A percentile compares a stretch with the other conserved stretches of the same genome.
Conservation (phyloP, 2,113 vertebrate species). For the Macroglossus sobrinus region DNA sequence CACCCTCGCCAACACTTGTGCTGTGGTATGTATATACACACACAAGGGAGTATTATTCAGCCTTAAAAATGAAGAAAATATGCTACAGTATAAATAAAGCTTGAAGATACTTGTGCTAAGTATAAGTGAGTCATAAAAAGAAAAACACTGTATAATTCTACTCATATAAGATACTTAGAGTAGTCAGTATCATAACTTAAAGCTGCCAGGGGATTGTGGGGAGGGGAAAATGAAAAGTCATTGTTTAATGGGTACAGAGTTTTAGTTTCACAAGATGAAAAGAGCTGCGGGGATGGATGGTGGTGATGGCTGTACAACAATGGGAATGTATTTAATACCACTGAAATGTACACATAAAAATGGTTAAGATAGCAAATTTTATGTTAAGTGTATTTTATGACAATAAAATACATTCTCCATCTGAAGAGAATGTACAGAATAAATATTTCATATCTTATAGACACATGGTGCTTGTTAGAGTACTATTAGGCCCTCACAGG, state of each 20-base stretch:
- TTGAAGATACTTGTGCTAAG: neutral
- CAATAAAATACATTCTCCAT: neutral
- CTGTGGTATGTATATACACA: neutral
- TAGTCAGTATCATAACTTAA: neutral
- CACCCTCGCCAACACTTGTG: neutral
- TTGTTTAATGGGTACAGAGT: neutral
- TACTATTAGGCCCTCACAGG: neutral
- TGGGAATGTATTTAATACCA: neutral
- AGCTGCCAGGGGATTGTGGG: neutral
- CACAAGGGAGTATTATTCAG: neutral
- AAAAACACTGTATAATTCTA: neutral
- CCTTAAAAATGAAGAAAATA: neutral
- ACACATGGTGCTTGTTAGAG: neutral
- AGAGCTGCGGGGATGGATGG: neutral
- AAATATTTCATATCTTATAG: neutral
- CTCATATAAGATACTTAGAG: neutral
- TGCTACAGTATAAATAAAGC: neutral
- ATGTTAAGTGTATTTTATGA: neutral
- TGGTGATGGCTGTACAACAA: neutral
- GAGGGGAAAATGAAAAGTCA: neutral
- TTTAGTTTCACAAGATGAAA: neutral
- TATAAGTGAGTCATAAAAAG: neutral
- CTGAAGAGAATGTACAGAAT: neutral
- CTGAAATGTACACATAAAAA: neutral
- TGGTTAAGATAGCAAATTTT: neutral